These are phyloP conservation scores for Villa cingulata DNA, from an alignment of 2,888 invertebrate species.

Conservation along the genomic window DNA sequence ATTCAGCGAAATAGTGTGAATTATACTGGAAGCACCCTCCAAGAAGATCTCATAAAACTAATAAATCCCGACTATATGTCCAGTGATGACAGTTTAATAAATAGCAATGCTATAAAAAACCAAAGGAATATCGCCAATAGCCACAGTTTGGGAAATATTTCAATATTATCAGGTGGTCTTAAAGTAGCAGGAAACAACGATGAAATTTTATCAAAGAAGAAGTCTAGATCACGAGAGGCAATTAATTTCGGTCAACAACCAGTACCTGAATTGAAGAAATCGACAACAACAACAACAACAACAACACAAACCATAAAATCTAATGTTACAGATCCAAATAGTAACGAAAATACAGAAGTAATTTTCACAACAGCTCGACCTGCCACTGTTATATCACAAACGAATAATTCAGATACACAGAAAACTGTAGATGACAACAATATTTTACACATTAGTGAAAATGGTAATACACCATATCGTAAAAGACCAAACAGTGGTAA, in stretches of 20 bases:
- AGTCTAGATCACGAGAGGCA: constrained; percentile 17
- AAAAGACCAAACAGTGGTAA: background rate
- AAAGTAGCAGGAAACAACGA: constrained; percentile 14
- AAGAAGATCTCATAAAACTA: constrained; percentile 75
- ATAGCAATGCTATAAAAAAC: constrained; percentile 11
- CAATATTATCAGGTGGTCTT: constrained; percentile 12
- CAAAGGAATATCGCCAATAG: constrained; percentile 16
- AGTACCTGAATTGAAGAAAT: constrained; percentile 18
- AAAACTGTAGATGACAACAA: constrained; percentile 11
- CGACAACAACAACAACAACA: constrained; percentile 13
- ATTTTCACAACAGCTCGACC: constrained; percentile 51
- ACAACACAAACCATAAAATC: constrained; percentile 20
- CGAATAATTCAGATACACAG: constrained; percentile 35
- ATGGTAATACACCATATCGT: constrained; percentile 36
- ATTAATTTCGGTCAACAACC: constrained; percentile 25
- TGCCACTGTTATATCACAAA: constrained; percentile 45
- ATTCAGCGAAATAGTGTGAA: constrained; percentile 26
- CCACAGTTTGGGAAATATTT: constrained; percentile 20
- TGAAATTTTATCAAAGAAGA: constrained; percentile 16
- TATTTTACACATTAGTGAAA: constrained; percentile 21
- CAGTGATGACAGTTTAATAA: constrained; percentile 20
- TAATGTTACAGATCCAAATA: constrained; percentile 2
- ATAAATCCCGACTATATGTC: constrained; percentile 64
- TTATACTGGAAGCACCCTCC: constrained; percentile 39
- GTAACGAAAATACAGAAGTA: constrained; percentile 35